Base-by-base conservation (phyloP, 2,888 invertebrate species). In the Cerceris rybyensis region DNA sequence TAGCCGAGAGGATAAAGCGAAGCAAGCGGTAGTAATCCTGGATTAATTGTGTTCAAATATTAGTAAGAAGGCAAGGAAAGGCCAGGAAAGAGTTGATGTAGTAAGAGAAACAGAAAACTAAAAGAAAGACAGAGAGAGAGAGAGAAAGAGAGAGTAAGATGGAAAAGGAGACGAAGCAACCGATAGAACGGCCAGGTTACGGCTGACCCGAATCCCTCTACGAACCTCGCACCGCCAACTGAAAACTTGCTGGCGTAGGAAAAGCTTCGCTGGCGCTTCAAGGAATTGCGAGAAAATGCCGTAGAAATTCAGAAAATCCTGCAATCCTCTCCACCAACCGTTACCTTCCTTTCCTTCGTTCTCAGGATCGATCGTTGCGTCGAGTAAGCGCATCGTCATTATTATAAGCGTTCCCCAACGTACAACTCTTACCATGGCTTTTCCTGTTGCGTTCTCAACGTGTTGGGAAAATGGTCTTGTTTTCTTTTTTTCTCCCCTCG, bases 21-120 rank as follows among this genome's bases (percentile, higher is more conserved):
- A 66, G 70, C 67, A 55, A 68, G 77, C 82, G 64, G 55, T 72
- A 74, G 60, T 84, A 84, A 86, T 81, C 81, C 81, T 65, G 86
- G 88, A 90, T 90, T 90, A 91, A 91, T 90, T 88, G 89, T 83
- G 85, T 88, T 88, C 89, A 90, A 91, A 91, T 90, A 91, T 90
- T 89, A 88, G 88, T 85, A 69, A 63, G 69, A 63, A 64, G 54
- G 71, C 60, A 60, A 41, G 61, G 50, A 79, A 55, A 60, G 66
- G 49, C 52, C 6, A 5, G 16, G n/a, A 55, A 46, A 14, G 16
- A 41, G 7, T 0, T 17, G 16, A 39, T 42, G 14, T n/a, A n/a
- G 58, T 0, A 55, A 39, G 57, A 55, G 9, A 17, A 7, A 58
- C 17, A 65, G 58, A 66, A 69, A 75, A 58, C 71, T 66, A 71